Conservation (phyloP, 2,797 vertebrate species). For the Ibycter americanus region DNA sequence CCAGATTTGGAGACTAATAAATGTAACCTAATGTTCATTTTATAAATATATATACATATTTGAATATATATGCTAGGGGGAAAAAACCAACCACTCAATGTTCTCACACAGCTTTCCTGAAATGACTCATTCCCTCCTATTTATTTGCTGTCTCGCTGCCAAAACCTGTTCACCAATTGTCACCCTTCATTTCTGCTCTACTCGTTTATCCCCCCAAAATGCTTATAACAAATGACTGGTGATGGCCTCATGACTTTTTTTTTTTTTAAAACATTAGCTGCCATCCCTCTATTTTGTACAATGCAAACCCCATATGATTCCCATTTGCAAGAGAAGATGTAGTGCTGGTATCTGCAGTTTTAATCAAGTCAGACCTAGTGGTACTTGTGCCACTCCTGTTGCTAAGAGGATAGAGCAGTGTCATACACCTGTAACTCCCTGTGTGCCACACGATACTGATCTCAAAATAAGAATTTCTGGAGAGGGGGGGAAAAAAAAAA, state of each 20-base stretch:
- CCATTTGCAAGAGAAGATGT: neutral
- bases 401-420: neutral
- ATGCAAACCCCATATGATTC: neutral
- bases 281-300: neutral
- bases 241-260: neutral
- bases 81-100: neutral
- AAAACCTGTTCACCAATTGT: slow-evolving; percentile 57
- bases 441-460: rapidly evolving
- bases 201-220: slow-evolving; percentile 13
- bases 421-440: neutral
- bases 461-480: neutral
- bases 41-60: slow-evolving; percentile 30
- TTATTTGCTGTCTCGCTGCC: slow-evolving; percentile 35
- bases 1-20: slow-evolving; percentile 20
- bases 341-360: neutral
- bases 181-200: slow-evolving; percentile 17
- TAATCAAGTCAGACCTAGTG: neutral
- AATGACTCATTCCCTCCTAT: slow-evolving; percentile 33
- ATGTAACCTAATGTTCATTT: slow-evolving; percentile 19
- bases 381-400: neutral
- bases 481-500: neutral
- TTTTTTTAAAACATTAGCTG: neutral
- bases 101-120: slow-evolving; percentile 18
- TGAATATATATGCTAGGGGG: neutral
- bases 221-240: slow-evolving; percentile 7